phyloP scores from a whole-genome alignment of 2,113 vertebrate genomes.

The Rhinogobius similis region DNA sequence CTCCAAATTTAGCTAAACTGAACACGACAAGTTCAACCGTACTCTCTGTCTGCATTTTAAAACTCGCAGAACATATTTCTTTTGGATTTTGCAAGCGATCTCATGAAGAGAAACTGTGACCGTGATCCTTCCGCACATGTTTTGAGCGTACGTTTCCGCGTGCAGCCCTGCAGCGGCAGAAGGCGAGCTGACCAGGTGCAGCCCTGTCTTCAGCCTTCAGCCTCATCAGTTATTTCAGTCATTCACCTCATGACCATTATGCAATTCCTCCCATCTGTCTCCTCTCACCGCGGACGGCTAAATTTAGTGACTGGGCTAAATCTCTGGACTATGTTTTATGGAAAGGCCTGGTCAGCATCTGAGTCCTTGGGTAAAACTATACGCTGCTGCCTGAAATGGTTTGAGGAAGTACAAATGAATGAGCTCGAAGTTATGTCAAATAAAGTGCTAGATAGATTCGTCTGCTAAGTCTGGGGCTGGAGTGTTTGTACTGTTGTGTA shows the following conservation, averaged over 20 bases:
- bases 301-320: slow-evolving; percentile 2
- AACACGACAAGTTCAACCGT: no score
- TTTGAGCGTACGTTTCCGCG: no score
- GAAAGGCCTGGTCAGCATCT: background rate
- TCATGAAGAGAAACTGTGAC: no score
- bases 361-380: background rate
- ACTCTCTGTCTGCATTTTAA: no score
- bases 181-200: slow-evolving; percentile 29
- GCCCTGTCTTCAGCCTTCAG: slow-evolving; percentile 9
- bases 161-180: background rate
- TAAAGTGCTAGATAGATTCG: no score
- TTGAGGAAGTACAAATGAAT: background rate
- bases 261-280: slow-evolving; percentile 41
- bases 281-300: slow-evolving; percentile 6
- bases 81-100: no score
- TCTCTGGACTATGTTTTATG: background rate
- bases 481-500: no score
- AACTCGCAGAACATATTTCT: no score
- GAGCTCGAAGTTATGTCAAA: no score
- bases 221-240: slow-evolving; percentile 33
- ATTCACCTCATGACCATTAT: slow-evolving; percentile 34
- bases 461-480: no score
- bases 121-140: no score
- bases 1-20: no score
- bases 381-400: background rate